These are phyloP conservation scores for Drepana arcuata DNA, from an alignment of 1,140 invertebrate genomes.

Conservation along the genomic window DNA sequence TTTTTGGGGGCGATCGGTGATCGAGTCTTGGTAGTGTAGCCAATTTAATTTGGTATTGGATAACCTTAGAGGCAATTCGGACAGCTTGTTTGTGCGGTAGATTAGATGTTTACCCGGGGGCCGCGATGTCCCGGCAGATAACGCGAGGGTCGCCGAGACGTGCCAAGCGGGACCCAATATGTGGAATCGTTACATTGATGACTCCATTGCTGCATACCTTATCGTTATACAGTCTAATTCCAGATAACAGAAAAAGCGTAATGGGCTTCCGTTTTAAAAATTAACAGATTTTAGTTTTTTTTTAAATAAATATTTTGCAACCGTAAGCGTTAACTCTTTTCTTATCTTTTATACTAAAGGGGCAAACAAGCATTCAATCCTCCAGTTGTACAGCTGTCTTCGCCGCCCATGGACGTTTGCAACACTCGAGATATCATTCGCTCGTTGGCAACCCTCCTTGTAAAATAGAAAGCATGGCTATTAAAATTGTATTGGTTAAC, in stretches of 20 bases:
- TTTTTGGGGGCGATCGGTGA: conserved; percentile 11
- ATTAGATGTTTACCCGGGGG: conserved; percentile 43
- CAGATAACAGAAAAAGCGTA: conserved; percentile 15
- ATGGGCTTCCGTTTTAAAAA: too few relatives aligned
- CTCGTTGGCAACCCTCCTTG: too few relatives aligned
- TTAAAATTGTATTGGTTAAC: too few relatives aligned
- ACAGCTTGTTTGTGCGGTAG: conserved; percentile 40
- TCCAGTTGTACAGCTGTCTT: too few relatives aligned
- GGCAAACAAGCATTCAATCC: too few relatives aligned
- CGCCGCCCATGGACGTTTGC: too few relatives aligned
- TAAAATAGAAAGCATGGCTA: too few relatives aligned
- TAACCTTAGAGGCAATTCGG: conserved; percentile 42
- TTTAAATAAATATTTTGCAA: too few relatives aligned
- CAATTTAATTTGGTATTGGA: conserved; percentile 51
- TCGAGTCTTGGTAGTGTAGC: conserved; percentile 20
- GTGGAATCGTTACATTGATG: conserved; percentile 32
- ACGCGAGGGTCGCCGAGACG: conserved; percentile 28
- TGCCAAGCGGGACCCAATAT: conserved; percentile 30
- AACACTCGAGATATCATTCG: too few relatives aligned
- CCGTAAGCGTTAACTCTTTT: too few relatives aligned
- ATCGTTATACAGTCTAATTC: conserved; percentile 30
- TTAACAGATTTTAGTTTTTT: too few relatives aligned
- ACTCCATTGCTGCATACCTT: conserved; percentile 27
- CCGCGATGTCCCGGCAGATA: conserved; percentile 43
- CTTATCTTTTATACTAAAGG: too few relatives aligned